Base-by-base conservation (phyloP, 2,113 vertebrate species). In the Apodemus speciosus region DNA sequence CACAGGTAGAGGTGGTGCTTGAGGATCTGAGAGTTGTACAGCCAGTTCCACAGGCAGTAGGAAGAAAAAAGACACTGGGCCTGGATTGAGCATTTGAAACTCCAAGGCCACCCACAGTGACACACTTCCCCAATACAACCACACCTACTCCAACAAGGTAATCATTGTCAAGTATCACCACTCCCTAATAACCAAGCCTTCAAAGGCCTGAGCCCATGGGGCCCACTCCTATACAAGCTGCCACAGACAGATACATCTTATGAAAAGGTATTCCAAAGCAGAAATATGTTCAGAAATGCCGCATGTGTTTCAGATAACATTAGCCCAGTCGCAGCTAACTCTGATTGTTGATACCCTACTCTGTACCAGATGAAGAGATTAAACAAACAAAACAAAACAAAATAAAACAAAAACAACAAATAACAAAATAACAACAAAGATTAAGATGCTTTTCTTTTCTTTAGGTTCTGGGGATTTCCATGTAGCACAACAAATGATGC, bases 361-460 rank as follows among this genome's bases (percentile, higher is more conserved):
- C 92, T 11, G 79, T 62, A 93, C 18, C 58, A 87, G 51, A 90
- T n/a, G 58, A 46, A 95, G 73, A 46, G 6, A n/a, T 84, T 76
- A 49, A 43, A 88, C 69, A 49, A 58, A 30, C 11, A 81, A 81
- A 81, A 80, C 20, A 80, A 80, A 58, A 80, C 18, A 40, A 16
- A 58, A 60, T 0, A n/a, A n/a, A n/a, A n/a, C n/a, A n/a, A 87
- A 40, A 56, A 56, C 3, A 49, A 23, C 21, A 60, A 40, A 40
- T 10, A 58, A 38, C 53, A 81, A 60, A 27, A 81, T 13, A 76
- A 32, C 25, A 21, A 64, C 23, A 60, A 43, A 40, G 9, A 18
- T 43, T 43, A 83, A 35, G 5, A 23, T 53, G 21, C 35, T 92
- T 88, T 40, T 94, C 85, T 93, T 6, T 58, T 77, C 15, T 83